These are phyloP conservation scores for Chiridota heheva DNA, from an alignment of 35 echinoderm and acorn worm species.

Conservation along the genomic window DNA sequence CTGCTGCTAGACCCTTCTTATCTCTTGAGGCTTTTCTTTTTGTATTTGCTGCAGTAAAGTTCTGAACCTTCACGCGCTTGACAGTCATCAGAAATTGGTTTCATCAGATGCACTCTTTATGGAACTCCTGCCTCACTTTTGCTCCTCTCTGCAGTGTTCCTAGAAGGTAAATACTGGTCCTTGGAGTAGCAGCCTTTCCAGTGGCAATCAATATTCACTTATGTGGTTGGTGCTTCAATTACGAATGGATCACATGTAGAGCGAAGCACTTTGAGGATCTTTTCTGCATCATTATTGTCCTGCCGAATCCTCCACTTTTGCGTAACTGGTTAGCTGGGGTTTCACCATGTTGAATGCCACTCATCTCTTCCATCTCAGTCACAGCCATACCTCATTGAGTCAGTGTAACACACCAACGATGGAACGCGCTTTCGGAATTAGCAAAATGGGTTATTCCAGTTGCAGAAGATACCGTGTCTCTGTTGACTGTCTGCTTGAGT, in stretches of 20 bases:
- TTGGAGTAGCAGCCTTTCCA: constrained; percentile 27
- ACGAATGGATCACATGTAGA: constrained; percentile 48
- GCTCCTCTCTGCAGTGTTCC: constrained; percentile 33
- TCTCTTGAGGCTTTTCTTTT: too few species aligned
- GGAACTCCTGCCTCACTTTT: constrained; percentile 37
- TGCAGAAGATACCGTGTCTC: constrained; percentile 35
- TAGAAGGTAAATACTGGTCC: constrained; percentile 51
- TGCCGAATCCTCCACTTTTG: constrained; percentile 33
- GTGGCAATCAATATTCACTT: constrained; percentile 56
- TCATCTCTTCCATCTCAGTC: constrained; percentile 57
- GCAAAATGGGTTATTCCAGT: constrained; percentile 59
- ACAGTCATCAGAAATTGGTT: constrained; percentile 32
- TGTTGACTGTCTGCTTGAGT: constrained; percentile 53
- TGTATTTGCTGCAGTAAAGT: constrained; percentile 47
- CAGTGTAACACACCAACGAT: constrained; percentile 48
- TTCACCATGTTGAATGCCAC: constrained; percentile 54
- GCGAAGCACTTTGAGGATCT: constrained; percentile 14
- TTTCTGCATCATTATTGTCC: constrained; percentile 56
- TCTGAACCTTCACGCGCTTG: constrained; percentile 53
- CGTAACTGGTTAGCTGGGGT: constrained; percentile 50
- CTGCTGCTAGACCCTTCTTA: too few species aligned
- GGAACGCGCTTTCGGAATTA: constrained; percentile 55
- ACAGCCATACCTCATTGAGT: constrained; percentile 56
- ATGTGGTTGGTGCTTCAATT: constrained; percentile 10
- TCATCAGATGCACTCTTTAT: constrained; percentile 40